Evolutionary conservation across 2,888 invertebrate species (phyloP), one percentile per base, ranked within the genome.

Genomic region (Sabellastarte sp.): DNA sequence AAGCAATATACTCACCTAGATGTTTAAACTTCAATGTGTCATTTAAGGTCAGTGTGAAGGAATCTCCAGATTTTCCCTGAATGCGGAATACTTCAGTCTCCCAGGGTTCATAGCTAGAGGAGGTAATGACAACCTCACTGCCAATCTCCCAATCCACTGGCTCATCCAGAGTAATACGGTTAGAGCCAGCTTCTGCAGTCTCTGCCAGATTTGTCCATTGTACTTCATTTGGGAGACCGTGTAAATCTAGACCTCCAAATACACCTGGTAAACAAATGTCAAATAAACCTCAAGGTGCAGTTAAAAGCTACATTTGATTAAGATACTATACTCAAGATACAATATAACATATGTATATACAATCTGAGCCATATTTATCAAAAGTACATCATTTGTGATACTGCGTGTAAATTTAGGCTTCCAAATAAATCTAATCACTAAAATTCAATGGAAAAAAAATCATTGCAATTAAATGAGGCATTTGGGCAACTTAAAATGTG

Each of bases 201-300:
- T 52, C 1, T 4, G 20, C 63, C 32, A 74, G 63, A n/a, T 55
- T 50, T n/a, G 74, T 70, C 71, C 71, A 73, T 3, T 63, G 60
- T 26, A 24, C 33, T 26, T 63, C 52, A 30, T 63, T 51, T 28
- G 58, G 57, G 26, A 32, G 31, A 15, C 74, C 74, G 60, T 69
- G 68, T 15, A 72, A 33, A 24, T 74, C 72, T 5, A 74, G 63
- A 32, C 63, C 71, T 24, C 74, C 74, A 50, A 64, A 74, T 20
- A 72, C 73, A 31, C 58, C 53, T 41, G 41, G 20, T 15, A 10
- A 41, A 41, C 10, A 20, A 41, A 41, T n/a, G n/a, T n/a, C n/a
- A n/a, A n/a, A n/a, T n/a, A n/a, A n/a, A n/a, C n/a, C n/a, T n/a
- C n/a, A n/a, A n/a, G n/a, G n/a, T n/a, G n/a, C n/a, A n/a, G n/a